These are phyloP conservation scores for Thecocarcelia acutangulata DNA, from an alignment of 2,888 invertebrate genomes.

Conservation along the genomic window DNA sequence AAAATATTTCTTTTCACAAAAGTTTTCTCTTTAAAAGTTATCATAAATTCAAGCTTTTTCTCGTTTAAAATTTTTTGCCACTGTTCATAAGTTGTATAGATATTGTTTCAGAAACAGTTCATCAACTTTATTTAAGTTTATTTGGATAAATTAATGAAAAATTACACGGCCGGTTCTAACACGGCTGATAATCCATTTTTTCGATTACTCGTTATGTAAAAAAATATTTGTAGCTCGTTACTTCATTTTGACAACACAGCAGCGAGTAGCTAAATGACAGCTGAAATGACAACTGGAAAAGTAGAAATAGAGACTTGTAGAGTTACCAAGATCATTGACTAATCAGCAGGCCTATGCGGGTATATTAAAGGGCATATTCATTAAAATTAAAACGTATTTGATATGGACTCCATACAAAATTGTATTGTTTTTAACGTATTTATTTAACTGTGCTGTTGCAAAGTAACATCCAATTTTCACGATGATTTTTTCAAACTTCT, in stretches of 20 bases:
- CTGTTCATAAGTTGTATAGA: constrained; percentile 41
- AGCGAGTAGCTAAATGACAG: constrained; percentile 53
- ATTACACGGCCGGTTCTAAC: constrained; percentile 71
- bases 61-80: not conserved
- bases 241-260: constrained; percentile 25
- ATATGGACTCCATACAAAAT: too few relatives aligned
- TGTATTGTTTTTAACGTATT: too few relatives aligned
- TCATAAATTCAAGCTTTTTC: constrained; percentile 10
- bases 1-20: constrained; percentile 30
- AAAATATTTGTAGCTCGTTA: constrained; percentile 49
- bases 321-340: not conserved
- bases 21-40: constrained; percentile 29
- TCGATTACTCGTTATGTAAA: constrained; percentile 69
- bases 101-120: constrained; percentile 25
- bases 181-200: constrained; percentile 70
- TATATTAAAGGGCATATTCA: too few relatives aligned
- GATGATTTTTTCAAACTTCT: too few relatives aligned
- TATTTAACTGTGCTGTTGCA: too few relatives aligned
- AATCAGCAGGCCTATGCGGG: not conserved
- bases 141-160: constrained; percentile 60
- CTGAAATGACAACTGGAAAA: constrained; percentile 32
- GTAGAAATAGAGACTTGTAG: not conserved
- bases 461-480: too few relatives aligned
- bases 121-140: constrained; percentile 32
- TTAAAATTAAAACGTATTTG: too few relatives aligned